These are phyloP conservation scores for Urechis unicinctus DNA, from an alignment of 2,888 invertebrate genomes.

Conservation along the genomic window DNA sequence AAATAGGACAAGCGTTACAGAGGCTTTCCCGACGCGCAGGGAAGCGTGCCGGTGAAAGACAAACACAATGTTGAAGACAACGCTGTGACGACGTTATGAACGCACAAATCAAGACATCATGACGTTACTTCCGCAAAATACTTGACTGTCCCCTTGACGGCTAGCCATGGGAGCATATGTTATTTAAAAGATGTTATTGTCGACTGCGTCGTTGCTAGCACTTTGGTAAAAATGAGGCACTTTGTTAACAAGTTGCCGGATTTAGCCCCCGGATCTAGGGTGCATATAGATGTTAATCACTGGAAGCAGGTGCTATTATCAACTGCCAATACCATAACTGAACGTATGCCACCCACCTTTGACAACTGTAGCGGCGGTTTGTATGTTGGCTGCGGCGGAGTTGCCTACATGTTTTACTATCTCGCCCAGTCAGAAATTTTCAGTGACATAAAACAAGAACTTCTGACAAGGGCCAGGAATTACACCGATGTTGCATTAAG, in stretches of 20 bases:
- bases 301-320: conserved; percentile 27
- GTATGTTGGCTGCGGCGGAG: conserved; percentile 66
- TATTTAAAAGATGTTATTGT: too few relatives aligned
- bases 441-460: conserved; percentile 32
- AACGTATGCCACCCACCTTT: conserved; percentile 26
- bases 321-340: conserved; percentile 24
- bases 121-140: too few relatives aligned
- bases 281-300: conserved; percentile 22
- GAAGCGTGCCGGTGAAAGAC: too few relatives aligned
- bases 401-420: conserved; percentile 71
- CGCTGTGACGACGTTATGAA: too few relatives aligned
- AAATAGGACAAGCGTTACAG: too few relatives aligned
- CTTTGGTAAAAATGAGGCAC: conserved; percentile 24
- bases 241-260: conserved; percentile 34
- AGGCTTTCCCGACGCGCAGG: too few relatives aligned
- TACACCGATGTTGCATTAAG: conserved; percentile 62
- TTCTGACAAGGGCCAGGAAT: conserved; percentile 59
- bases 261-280: conserved; percentile 22
- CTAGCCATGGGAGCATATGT: too few relatives aligned
- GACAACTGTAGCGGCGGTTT: conserved; percentile 58
- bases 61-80: too few relatives aligned
- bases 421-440: conserved; percentile 55
- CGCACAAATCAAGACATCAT: too few relatives aligned
- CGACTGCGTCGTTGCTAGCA: too few relatives aligned
- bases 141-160: too few relatives aligned